Evolutionary conservation across 1,140 invertebrate species (phyloP), one percentile per base, ranked within the genome.

Genomic region (Cydia amplana): DNA sequence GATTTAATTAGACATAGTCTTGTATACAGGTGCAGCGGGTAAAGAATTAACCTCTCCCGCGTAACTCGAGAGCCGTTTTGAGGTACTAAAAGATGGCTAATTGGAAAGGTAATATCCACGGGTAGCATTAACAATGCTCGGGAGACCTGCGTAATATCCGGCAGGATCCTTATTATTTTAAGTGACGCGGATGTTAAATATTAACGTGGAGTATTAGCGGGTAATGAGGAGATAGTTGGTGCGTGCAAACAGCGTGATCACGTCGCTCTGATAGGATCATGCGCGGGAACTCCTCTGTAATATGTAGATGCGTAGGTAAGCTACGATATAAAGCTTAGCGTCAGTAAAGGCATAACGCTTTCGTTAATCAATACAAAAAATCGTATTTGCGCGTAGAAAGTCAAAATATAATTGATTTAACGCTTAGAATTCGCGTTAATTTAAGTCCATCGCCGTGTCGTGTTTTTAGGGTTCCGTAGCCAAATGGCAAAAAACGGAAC

Each of bases 101-200:
- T 91, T 90, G 88, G 87, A 89, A 90, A 91, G 88, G 88, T 91
- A 90, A 91, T 90, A 90, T 90, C 86, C 83, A 80, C 79, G 82
- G 82, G 86, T 90, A 86, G 86, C 82, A 89, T 91, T 91, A 89
- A 91, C 90, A 89, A 88, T 87, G 81, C 88, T 83, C 85, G 76
- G 25, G 81, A 88, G 88, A 83, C 81, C 85, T 76, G 75, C 75
- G 85, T 88, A 89, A 84, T 85, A 82, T 81, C 73, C 79, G 75
- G 76, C 82, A 85, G 81, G 83, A 87, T 85, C 84, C 86, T 85
- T 87, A 85, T 88, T 90, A 87, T 85, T 87, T 82, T 87, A 85
- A 87, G 80, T 84, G 82, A 84, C 79, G 78, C 73, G 46, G 64
- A 67, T 36, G 63, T 74, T 80, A 78, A 82, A 79, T 83, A 79